Evolutionary conservation across 2,888 invertebrate genomes (phyloP).

Genomic region (Hypselothyrea guttata): DNA sequence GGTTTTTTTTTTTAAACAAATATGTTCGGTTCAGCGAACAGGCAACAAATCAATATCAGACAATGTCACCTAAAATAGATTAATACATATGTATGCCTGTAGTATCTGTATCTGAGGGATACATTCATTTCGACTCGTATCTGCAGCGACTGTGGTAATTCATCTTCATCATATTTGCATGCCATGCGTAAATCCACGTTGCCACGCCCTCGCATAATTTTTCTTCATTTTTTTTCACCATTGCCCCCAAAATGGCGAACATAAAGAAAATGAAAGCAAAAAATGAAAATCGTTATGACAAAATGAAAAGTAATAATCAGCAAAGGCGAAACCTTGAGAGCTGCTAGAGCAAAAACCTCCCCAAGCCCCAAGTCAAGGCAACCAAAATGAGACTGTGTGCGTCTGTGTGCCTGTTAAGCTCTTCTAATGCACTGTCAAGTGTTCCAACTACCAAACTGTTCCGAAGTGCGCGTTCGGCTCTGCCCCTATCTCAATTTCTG

Average conservation of each 20-base stretch:
- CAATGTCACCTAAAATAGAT: conserved; percentile 47
- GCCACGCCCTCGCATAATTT: conserved; percentile 52
- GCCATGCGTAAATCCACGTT: conserved; percentile 66
- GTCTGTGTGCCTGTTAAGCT: conserved; percentile 26
- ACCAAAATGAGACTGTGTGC: neutral
- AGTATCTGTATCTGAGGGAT: conserved; percentile 7
- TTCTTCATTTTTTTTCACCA: too few relatives aligned
- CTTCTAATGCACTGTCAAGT: conserved; percentile 53
- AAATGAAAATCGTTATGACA: conserved; percentile 58
- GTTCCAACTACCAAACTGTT: conserved; percentile 40
- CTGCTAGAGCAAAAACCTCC: conserved; percentile 1
- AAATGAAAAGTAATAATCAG: conserved; percentile 76
- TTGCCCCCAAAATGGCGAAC: conserved; percentile 17
- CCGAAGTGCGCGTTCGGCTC: conserved; percentile 19
- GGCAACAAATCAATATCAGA: conserved; percentile 62
- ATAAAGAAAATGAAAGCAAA: conserved; percentile 8
- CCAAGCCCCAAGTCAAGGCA: neutral
- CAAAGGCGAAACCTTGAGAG: conserved; percentile 18
- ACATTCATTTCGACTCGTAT: conserved; percentile 35
- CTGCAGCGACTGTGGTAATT: conserved; percentile 51
- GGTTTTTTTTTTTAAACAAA: conserved; percentile 51
- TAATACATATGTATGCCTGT: conserved; percentile 15
- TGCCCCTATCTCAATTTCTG: conserved; percentile 23
- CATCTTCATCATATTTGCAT: conserved; percentile 72
- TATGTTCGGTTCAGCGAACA: conserved; percentile 42